Evolutionary conservation across 1,140 invertebrate species (phyloP), one percentile per base, ranked within the genome.

Genomic region (Drosophila sechellia): DNA sequence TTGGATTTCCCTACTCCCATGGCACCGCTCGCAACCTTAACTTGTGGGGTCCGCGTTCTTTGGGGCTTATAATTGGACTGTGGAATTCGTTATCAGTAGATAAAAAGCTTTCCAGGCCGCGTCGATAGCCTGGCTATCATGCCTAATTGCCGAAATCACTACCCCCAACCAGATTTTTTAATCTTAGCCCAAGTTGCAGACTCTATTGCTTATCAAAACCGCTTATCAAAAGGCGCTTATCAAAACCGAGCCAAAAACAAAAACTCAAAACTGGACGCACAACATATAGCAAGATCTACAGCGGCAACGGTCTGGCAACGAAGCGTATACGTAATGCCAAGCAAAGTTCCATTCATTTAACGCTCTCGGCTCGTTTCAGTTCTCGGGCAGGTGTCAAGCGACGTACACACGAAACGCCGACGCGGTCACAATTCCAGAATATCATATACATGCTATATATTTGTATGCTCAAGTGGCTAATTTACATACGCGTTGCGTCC

Each of bases 361-460:
- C 74, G 66, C 73, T 52, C 45, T 37, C 64, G 64, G 56, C 45
- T 37, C 64, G 64, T 39, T 59, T 70, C 74, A 77, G 74, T 77
- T 77, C 74, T 77, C 74, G 75, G 63, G 73, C 74, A 77, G 74
- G 74, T 77, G 74, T 77, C 74, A 77, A 77, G 55, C 72, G 48
- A 76, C 72, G 53, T 54, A 76, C 72, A 76, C 71, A 53, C 71
- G 50, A 54, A 42, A 55, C 48, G 43, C 22, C 57, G 46, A 75
- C 50, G 60, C 71, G 72, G 60, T 52, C 37, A 64, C 59, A 53
- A 31, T 52, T 74, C 58, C 59, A 74, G 57, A 49, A 74, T 55
- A 46, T 25, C 39, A 74, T 56, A 74, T 17, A 73, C 17, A 73
- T 54, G 20, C 35, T 53, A 53, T 63, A 71, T 71, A 64, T 52